These are phyloP conservation scores for Pedionomus torquatus DNA, from an alignment of 2,113 vertebrate species.

Conservation along the genomic window DNA sequence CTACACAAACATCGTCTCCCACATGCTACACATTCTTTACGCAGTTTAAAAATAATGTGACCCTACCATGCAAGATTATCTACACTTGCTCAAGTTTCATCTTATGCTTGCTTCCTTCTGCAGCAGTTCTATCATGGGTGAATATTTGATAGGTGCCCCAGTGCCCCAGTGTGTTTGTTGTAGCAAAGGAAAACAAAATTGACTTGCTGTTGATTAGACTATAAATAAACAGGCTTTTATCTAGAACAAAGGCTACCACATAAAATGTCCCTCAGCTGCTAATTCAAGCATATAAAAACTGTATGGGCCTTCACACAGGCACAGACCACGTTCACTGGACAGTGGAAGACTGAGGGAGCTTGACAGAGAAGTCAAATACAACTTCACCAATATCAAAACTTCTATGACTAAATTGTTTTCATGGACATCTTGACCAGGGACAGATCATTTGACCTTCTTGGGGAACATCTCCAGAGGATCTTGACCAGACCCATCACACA, in stretches of 20 bases:
- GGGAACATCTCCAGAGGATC: background rate
- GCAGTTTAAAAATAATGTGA: conserved; percentile 2
- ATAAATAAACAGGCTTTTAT: background rate
- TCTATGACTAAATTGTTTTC: background rate
- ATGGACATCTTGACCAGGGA: background rate
- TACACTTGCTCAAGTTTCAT: background rate
- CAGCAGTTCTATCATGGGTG: background rate
- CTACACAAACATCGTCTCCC: background rate
- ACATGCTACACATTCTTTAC: background rate
- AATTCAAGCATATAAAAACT: background rate
- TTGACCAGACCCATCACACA: background rate
- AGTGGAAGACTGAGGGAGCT: no score
- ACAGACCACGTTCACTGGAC: background rate
- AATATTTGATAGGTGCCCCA: background rate
- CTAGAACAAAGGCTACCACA: background rate
- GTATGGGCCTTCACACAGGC: background rate
- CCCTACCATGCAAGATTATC: background rate
- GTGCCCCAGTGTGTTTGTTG: background rate
- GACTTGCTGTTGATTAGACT: background rate
- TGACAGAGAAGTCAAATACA: background rate
- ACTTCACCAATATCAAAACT: background rate
- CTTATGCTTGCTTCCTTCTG: background rate
- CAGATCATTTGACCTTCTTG: background rate
- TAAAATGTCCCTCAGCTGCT: background rate
- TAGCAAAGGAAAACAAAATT: conserved; percentile 19